phyloP scores from a whole-genome alignment of 2,797 vertebrate genomes.

The Heterohyrax brucei region DNA sequence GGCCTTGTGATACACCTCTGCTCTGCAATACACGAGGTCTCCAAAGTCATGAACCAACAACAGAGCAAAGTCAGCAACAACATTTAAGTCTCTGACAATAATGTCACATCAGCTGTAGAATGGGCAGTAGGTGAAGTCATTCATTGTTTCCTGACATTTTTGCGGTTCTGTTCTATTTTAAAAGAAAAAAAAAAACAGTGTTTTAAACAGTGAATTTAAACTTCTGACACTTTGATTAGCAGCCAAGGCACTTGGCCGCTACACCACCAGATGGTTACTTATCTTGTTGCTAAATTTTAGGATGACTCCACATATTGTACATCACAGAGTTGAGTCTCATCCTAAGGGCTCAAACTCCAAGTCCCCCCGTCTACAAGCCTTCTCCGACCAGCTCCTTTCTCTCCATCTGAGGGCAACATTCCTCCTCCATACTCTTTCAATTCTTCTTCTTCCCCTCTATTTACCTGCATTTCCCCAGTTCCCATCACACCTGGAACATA shows the following conservation, averaged over 20 bases:
- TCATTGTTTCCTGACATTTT: background rate
- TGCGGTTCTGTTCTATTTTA: background rate
- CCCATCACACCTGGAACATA: background rate
- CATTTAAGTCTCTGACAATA: background rate
- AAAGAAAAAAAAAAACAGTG: no score
- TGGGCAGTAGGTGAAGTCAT: background rate
- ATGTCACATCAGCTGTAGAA: background rate
- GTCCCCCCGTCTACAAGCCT: background rate
- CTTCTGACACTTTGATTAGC: no score
- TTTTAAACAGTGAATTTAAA: no score
- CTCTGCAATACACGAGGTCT: no score
- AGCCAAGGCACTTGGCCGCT: no score
- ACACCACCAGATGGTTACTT: background rate
- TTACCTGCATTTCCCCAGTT: background rate
- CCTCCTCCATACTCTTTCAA: background rate
- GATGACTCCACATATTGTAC: background rate
- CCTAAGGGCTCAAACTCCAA: background rate
- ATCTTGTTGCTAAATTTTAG: background rate
- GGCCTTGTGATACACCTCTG: no score
- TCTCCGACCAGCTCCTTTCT: background rate
- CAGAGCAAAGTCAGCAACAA: background rate
- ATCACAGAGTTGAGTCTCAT: background rate
- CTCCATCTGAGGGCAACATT: background rate
- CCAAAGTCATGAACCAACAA: no score
- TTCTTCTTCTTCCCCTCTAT: background rate